Conservation (phyloP, 1,140 invertebrate species). For the Physella acuta region DNA sequence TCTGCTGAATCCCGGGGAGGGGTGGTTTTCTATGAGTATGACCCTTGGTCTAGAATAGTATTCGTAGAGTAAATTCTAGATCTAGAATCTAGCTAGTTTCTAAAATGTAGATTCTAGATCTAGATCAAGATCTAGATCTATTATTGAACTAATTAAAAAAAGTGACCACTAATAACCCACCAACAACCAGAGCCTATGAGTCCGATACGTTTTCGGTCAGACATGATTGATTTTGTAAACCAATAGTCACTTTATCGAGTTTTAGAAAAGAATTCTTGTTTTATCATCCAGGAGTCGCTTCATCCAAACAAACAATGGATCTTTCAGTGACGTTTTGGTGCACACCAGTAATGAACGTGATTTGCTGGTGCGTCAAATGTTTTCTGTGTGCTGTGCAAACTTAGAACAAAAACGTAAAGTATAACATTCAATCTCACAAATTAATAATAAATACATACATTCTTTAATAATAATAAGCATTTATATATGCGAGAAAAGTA, state of each 20-base stretch:
- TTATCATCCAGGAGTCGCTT: too few relatives aligned
- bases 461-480: too few relatives aligned
- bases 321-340: too few relatives aligned
- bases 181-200: conserved; percentile 6
- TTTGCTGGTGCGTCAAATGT: background rate
- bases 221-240: background rate
- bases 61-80: background rate
- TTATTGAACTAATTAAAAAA: background rate
- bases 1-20: background rate
- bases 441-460: background rate
- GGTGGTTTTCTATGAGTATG: background rate
- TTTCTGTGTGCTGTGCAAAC: background rate
- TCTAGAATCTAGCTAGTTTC: background rate
- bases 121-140: background rate
- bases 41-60: background rate
- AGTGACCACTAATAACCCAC: background rate
- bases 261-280: too few relatives aligned
- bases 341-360: too few relatives aligned
- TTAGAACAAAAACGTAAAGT: background rate
- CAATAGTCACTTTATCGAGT: background rate
- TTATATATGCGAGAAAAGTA: too few relatives aligned
- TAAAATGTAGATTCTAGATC: background rate
- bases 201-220: conserved; percentile 2
- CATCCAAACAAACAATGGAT: too few relatives aligned
- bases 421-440: background rate